phyloP scores from a whole-genome alignment of 2,888 invertebrate species.

The Chymomyza fuscimana region DNA sequence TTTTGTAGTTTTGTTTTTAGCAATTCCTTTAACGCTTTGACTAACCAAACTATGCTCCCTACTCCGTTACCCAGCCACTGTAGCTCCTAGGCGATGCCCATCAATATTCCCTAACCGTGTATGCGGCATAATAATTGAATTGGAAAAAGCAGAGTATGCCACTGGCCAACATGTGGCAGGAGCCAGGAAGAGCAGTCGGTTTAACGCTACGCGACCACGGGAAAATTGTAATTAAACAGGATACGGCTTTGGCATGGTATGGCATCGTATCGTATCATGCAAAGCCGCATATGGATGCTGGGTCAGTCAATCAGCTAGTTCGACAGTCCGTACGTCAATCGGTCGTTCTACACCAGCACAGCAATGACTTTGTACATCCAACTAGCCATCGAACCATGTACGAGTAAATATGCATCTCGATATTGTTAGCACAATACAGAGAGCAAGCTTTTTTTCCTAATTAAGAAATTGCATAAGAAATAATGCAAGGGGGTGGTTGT shows the following conservation, averaged over 20 bases:
- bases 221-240: slow-evolving; percentile 71
- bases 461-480: neutral
- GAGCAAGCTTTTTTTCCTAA: neutral
- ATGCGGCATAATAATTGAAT: slow-evolving; percentile 66
- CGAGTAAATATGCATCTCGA: neutral
- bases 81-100: neutral
- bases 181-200: slow-evolving; percentile 21
- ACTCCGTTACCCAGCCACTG: neutral
- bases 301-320: neutral
- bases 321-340: neutral
- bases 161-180: neutral
- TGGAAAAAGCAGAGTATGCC: slow-evolving; percentile 50
- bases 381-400: neutral
- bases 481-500: neutral
- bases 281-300: neutral
- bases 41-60: slow-evolving; percentile 30
- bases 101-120: slow-evolving; percentile 10
- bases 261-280: neutral
- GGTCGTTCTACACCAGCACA: no score
- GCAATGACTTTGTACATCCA: neutral
- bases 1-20: slow-evolving; percentile 19
- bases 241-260: slow-evolving; percentile 39
- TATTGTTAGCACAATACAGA: neutral
- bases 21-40: slow-evolving; percentile 12
- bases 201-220: slow-evolving; percentile 66